Evolutionary conservation across 2,113 vertebrate species (phyloP).

Genomic region (Eulemur macaco): DNA sequence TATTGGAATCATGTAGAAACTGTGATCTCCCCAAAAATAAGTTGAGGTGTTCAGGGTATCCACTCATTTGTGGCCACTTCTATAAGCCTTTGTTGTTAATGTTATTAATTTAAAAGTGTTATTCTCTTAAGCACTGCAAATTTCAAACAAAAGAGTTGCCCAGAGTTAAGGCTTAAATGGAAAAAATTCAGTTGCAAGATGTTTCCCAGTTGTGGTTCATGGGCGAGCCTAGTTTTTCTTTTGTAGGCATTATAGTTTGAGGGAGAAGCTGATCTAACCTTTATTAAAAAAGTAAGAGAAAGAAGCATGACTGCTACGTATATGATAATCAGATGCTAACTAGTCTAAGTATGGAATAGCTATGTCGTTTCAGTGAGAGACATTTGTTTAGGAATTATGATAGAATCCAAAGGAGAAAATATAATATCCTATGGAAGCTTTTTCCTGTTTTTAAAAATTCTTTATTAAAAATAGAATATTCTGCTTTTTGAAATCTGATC

Average conservation of each 20-base stretch:
- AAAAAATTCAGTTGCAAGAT: not conserved
- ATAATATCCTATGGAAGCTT: slow-evolving; percentile 8
- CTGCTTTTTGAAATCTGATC: not conserved
- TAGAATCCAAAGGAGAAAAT: slow-evolving; percentile 2
- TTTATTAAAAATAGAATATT: slow-evolving; percentile 18
- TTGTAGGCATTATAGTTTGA: not conserved
- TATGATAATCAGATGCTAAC: not conserved
- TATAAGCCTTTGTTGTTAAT: not conserved
- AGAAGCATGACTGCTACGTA: not conserved
- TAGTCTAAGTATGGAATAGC: not conserved
- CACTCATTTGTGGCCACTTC: not conserved
- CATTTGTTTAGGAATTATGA: slow-evolving; percentile 11
- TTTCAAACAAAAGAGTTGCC: not conserved
- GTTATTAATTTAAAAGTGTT: slow-evolving; percentile 19
- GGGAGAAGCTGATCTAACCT: slow-evolving; percentile 1
- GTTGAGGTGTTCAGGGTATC: not conserved
- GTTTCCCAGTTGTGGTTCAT: slow-evolving; percentile 15
- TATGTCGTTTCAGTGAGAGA: not conserved
- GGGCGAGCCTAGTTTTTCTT: not conserved
- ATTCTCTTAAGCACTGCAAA: not conserved
- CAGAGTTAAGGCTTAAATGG: slow-evolving; percentile 3
- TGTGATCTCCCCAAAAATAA: not conserved
- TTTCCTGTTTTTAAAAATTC: not conserved
- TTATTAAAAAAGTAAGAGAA: not conserved
- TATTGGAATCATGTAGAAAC: not conserved